Base-by-base conservation (phyloP, 2,797 vertebrate species). In the Miichthys miiuy region DNA sequence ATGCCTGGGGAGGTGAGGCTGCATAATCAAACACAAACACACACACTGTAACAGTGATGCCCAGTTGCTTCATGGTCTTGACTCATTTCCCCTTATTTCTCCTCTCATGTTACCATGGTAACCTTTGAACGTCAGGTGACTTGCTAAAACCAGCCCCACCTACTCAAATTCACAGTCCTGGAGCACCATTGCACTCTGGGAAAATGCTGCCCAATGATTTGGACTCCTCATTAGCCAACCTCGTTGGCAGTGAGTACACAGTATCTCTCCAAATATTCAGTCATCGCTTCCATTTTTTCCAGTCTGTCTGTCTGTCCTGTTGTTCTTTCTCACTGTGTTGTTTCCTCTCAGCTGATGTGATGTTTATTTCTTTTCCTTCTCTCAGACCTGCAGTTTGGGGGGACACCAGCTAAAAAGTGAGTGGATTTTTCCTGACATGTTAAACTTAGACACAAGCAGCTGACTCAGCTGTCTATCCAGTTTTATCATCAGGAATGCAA, bases 361-460 rank as follows among this genome's bases (percentile, higher is more conserved):
- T 65, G 13, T 68, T 50, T 75, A 30, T 52, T 55, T 70, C 56
- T 64, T 25, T 14, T 41, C n/a, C 30, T 44, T 73, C 73, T 85
- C 38, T 88, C 88, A 98, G 97, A 97, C 92, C 93, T 97, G 91
- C 96, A 97, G 90, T 97, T 97, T 93, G 97, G 96, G 88, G 96
- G 96, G 83, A 96, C 88, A 58, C 92, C 95, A 75, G 94, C 95
- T 64, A 98, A 98, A 95, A 97, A 96, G 97, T 98, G 93, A 97
- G 96, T 89, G 65, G 54, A 51, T 76, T 64, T 77, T 54, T 73
- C 18, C 18, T 55, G 18, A 64, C 51, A 66, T 54, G 44, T 75
- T 34, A 79, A 67, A 30, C 20, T 44, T 41, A 61, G 55, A 58
- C 72, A 30, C 11, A 16, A 80, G 48, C 62, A 62, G 67, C 65